Base-by-base conservation (phyloP, 2,797 vertebrate genomes). In the Antennarius maculatus region DNA sequence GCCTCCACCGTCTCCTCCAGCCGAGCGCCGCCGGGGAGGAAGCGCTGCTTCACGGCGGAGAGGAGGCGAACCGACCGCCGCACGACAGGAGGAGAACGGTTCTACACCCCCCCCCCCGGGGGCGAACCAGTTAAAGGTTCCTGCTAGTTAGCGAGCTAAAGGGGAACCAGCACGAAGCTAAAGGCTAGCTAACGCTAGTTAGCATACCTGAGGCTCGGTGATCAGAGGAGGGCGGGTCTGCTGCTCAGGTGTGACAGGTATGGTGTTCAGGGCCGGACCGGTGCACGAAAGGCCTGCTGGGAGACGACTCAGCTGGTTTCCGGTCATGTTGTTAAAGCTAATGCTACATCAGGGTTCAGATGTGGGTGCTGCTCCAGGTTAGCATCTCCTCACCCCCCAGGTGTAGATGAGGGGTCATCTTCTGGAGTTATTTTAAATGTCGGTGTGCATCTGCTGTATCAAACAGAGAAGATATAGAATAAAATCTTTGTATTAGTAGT, bases 171-270 rank as follows among this genome's bases (percentile, higher is more conserved):
- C 63, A 28, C 11, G 5, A 61, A 70, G 66, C 76, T 83, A 70
- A 58, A 1, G 58, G 75, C 69, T 77, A 73, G 79, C 81, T 79
- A 73, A 23, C 59, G n/a, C 53, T 31, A 39, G 62, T 62, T 81
- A 84, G 76, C 72, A 31, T 18, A 5, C 42, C 53, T 66, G 47
- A 41, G 67, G 64, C 41, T 15, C 60, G 42, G 74, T 76, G 55
- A 71, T 70, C 61, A 52, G 27, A 39, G 60, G 73, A 82, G 81
- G 85, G 80, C 81, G 81, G 23, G 23, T 23, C 66, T 84, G 82
- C 72, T 79, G 75, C 54, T 59, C 41, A 82, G 63, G 62, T 80
- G 55, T 77, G 76, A 83, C 68, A 67, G 16, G 10, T 23, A 23
- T 23, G 23, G 23, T 23, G 23, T 23, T 23, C 23, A 23, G 23